These are phyloP conservation scores for Oscheius sp. DNA, from an alignment of 1,140 invertebrate genomes.

Conservation along the genomic window DNA sequence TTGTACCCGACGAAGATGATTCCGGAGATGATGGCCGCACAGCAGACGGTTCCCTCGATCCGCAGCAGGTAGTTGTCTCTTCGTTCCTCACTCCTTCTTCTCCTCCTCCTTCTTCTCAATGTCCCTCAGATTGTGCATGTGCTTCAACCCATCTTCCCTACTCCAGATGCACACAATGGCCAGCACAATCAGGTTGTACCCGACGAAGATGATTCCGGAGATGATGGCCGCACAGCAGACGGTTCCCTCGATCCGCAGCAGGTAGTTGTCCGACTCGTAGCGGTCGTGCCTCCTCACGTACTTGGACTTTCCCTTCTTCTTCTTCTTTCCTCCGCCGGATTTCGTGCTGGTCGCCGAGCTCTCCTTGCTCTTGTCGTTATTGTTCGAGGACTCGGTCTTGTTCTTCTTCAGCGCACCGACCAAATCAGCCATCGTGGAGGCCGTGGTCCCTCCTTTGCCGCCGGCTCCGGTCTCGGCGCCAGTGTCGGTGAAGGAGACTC, in stretches of 20 bases:
- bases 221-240: neutral
- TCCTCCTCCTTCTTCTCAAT: too few relatives aligned
- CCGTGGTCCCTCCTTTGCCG: neutral
- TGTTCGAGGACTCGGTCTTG: neutral
- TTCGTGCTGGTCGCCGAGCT: neutral
- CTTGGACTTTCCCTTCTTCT: neutral
- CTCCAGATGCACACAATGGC: neutral
- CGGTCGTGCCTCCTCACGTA: neutral
- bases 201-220: neutral
- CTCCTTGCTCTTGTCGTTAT: too few relatives aligned
- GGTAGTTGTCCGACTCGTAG: conserved; percentile 6
- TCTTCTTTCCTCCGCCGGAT: neutral
- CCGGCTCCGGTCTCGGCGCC: neutral
- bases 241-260: neutral
- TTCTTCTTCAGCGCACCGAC: neutral
- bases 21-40: neutral
- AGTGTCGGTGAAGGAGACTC: too few relatives aligned
- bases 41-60: neutral
- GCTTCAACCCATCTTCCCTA: too few relatives aligned
- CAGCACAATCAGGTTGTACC: neutral
- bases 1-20: neutral
- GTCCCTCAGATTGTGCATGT: too few relatives aligned
- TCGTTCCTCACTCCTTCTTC: too few relatives aligned
- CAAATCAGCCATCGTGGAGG: neutral
- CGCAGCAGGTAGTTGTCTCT: conserved; percentile 1